Evolutionary conservation across 2,113 vertebrate genomes (phyloP), one percentile per base, ranked within the genome.

Genomic region (Stigmatopora nigra): DNA sequence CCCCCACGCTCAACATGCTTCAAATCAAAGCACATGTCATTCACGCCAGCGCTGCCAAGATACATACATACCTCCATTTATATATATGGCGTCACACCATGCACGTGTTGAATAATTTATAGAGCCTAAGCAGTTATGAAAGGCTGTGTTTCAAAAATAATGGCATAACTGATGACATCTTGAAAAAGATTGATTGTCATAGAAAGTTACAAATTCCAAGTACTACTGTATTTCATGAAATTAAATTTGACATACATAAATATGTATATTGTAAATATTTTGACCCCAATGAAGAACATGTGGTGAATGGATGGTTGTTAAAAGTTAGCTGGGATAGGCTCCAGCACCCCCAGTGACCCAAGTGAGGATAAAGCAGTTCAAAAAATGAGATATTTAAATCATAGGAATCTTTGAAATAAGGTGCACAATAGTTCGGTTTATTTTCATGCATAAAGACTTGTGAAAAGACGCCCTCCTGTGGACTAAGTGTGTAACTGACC

Each of bases 1-100:
- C 53, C 53, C 53, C 22, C 22, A 14, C 22, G 31, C 72, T 82
- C 73, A 67, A 6, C 63, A 44, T 16, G 2, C 58, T 63, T 73
- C 41, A 64, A 48, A 56, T 72, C n/a, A 16, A 41, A 74, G 17
- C 69, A 60, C 13, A 19, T 22, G 61, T 67, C 77, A 52, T 1
- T 70, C 72, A 64, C 7, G 11, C 10, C 3, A 31, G 57, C 59
- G 47, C 45, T 44, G 38, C 14, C 15, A 61, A 47, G 46, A 16
- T 14, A 17, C 38, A 14, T 14, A 56, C 22, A 15, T 56, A 56
- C 20, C n/a, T 56, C 25, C 20, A n/a, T 25, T 20, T 22, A 15
- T 56, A 31, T 22, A 56, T 45, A 13, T 10, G 19, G 15, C 59
- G 20, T 61, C 19, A 16, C 19, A 45, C 15, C 38, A 61, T 13